Evolutionary conservation across 2,888 invertebrate species (phyloP), one percentile per base, ranked within the genome.

Genomic region (Linyphia triangularis): DNA sequence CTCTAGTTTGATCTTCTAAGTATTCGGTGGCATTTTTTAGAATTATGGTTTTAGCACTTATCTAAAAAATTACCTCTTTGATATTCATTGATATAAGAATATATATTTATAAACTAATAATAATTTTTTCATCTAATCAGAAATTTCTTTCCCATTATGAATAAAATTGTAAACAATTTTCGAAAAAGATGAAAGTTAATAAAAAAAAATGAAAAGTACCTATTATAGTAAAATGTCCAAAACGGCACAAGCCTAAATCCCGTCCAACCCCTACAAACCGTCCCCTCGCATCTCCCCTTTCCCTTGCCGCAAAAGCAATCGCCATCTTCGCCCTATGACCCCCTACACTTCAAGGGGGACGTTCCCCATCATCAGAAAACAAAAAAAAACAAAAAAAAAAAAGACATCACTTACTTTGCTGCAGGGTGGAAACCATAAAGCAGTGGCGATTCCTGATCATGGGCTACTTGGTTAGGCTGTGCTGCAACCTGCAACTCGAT

Each of bases 391-490:
- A 6, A 72, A 26, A 57, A 57, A 40, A 24, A 10, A 40, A 24
- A 69, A 24, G 5, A 59, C 33, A 24, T 28, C 28, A 83, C 83
- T 83, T 63, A 83, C 83, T 63, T 40, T 26, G 30, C 51, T 65
- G 73, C 63, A 73, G 51, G 26, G 83, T 73, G 26, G 65, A 63
- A 43, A 65, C 33, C 63, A 83, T 73, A 30, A 73, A 73, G 40
- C 22, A 83, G 51, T 51, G 73, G 43, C 65, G 65, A 69, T 51
- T 81, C 24, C 69, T 30, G 63, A 73, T 51, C 83, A 83, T 73
- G 73, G 65, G 73, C 73, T 28, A 28, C 28, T 28, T 43, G 65
- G 51, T 81, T 19, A 26, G 57, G 40, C 26, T 43, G 16, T 51
- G 2, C n/a, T 19, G 30, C 26, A 22, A 26, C 28, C 73, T 73